A percentile compares a stretch with the other conserved stretches of the same genome.
Conservation (phyloP, 2,113 vertebrate genomes). For the Serinus canaria region DNA sequence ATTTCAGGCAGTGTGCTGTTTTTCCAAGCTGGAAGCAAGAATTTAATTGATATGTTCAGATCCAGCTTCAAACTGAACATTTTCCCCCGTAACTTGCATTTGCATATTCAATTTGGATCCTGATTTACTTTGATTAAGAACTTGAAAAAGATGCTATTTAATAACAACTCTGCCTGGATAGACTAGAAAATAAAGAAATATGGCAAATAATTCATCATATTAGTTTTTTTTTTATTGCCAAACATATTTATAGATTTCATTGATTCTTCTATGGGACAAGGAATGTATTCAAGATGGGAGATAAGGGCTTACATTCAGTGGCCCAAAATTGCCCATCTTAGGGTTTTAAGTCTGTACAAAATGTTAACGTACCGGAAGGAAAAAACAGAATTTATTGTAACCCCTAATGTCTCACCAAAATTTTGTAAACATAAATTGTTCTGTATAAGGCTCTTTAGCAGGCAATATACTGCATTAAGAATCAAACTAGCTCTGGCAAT, state of each 20-base stretch:
- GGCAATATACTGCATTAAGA: neutral
- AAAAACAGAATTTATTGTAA: neutral
- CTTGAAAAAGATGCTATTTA: neutral
- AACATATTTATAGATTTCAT: neutral
- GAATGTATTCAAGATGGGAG: neutral
- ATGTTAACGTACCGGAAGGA: neutral
- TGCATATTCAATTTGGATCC: neutral
- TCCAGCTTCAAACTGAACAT: neutral
- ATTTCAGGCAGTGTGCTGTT: neutral
- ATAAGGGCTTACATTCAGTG: neutral
- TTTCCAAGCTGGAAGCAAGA: neutral
- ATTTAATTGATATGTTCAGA: neutral
- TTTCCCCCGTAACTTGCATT: neutral
- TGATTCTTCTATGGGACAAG: neutral
- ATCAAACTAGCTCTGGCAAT: neutral
- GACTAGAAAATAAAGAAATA: neutral
- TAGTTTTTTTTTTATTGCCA: fast-evolving
- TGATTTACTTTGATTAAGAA: neutral
- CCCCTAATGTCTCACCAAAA: neutral
- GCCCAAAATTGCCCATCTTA: neutral
- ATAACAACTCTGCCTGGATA: neutral
- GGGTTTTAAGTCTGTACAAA: neutral
- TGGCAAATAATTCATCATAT: neutral
- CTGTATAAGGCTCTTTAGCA: neutral
- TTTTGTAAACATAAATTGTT: neutral